Base-by-base conservation (phyloP, 2,797 vertebrate species). In the Acanthis flammea region DNA sequence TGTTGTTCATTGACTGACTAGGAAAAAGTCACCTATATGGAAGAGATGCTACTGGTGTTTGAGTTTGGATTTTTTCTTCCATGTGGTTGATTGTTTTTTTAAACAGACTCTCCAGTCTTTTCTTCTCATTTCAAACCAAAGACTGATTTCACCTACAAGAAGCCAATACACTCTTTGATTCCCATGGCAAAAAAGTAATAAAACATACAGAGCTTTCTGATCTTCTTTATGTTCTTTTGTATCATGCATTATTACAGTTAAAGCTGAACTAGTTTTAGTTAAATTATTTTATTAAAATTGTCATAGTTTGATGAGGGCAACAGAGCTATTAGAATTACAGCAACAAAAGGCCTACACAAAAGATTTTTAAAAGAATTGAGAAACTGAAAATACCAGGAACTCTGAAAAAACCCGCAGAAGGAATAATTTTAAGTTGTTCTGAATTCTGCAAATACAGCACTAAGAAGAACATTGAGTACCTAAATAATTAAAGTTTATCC, bases 401-500 rank as follows among this genome's bases (percentile, higher is more conserved):
- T 62, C 81, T 0, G 2, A 33, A 82, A 94, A 92, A 95, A 92
- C 19, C 37, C 39, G 28, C 75, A 55, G 45, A 83, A 83, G 35
- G 67, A 90, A 84, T 81, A 76, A 95, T 84, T 95, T 77, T 33
- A 92, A 74, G 63, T 86, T 79, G 66, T 22, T 94, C 75, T 91
- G 51, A 95, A 81, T 90, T 96, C 81, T 91, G 93, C 94, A 95
- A 95, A 96, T 76, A 86, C 47, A 76, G 71, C 3, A 5, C 86
- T 95, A 93, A 91, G 63, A 79, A 92, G 75, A 93, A 85, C 79
- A 92, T 2, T 77, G 87, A 95, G 82, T 96, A 94, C 73, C 90
- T 90, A 93, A 95, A 96, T 94, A 95, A 96, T 96, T 95, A 86
- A 95, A 96, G 86, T 94, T 95, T 94, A 95, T 96, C 86, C 86